Evolutionary conservation across 2,888 invertebrate genomes (phyloP).

Genomic region (Idaea aversata): DNA sequence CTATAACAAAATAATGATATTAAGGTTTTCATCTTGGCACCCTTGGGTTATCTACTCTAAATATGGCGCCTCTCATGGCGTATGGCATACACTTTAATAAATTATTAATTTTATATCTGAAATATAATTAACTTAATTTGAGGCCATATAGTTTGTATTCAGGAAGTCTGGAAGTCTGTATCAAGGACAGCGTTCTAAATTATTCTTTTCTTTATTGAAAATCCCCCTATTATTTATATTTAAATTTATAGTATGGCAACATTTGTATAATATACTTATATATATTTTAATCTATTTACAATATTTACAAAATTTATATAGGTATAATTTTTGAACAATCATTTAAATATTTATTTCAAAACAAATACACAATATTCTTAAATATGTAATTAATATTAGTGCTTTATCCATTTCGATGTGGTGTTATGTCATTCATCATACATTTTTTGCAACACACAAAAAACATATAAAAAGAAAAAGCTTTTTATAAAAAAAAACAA

Average conservation of each 20-base stretch:
- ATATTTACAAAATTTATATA: conserved; percentile 39
- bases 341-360: too few relatives aligned
- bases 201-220: neutral
- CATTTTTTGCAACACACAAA: neutral
- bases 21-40: too few relatives aligned
- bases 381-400: neutral
- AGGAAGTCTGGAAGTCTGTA: neutral
- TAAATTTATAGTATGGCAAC: conserved; percentile 56
- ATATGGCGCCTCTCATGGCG: too few relatives aligned
- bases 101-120: too few relatives aligned
- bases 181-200: neutral
- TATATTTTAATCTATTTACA: conserved; percentile 39
- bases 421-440: conserved; percentile 20
- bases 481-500: neutral
- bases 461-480: neutral
- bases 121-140: too few relatives aligned
- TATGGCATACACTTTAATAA: too few relatives aligned
- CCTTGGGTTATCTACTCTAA: too few relatives aligned
- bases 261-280: conserved; percentile 39
- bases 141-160: too few relatives aligned
- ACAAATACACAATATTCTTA: neutral
- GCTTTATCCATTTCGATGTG: conserved; percentile 22
- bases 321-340: conserved; percentile 12
- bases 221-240: neutral
- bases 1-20: too few relatives aligned